Base-by-base conservation (phyloP, 1,140 invertebrate species). In the Orius laevigatus region DNA sequence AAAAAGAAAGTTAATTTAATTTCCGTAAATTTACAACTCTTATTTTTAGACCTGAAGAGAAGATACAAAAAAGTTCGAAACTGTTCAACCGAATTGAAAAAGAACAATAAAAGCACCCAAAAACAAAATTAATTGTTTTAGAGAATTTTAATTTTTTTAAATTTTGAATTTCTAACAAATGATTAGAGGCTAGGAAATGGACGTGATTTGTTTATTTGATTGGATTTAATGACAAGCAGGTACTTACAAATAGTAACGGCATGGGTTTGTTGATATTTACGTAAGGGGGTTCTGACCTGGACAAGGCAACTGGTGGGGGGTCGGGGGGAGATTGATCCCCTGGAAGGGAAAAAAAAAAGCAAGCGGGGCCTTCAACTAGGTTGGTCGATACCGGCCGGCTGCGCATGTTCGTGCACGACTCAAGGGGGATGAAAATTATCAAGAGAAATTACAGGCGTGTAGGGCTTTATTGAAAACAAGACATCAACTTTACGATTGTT, bases 231-330 rank as follows among this genome's bases (percentile, higher is more conserved):
- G 8, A 6, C n/a, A 3, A 42, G 18, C 4, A 11, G 3, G 43
- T 46, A 33, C 43, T 46, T 32, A 46, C 43, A 20, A 25, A 20
- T 5, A 16, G 25, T 6, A 25, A 8, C 12, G 31, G 15, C 25
- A 12, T 35, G 45, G 33, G 8, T 32, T 35, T 47, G 45, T 34
- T 47, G 45, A 47, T 47, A 34, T 35, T 47, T 32, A 35, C 33
- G 12, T 11, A 18, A 18, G 10, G 18, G 33, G 34, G 31, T 11
- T 34, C 33, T 35, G 45, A 47, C 45, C 45, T 35, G 25, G 45
- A 47, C 45, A 36, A 47, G 45, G 45, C 45, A 47, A 47, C 45
- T 47, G 15, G 45, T 47, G 43, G 45, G 25, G 44, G 33, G 45
- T 16, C 25, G 25, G 8, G 25, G 25, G 25, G 25, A 25, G 25